A percentile compares a stretch with the other conserved stretches of the same genome.
Evolutionary conservation across 2,797 vertebrate species (phyloP).

Genomic region (Pogonophryne albipinna): DNA sequence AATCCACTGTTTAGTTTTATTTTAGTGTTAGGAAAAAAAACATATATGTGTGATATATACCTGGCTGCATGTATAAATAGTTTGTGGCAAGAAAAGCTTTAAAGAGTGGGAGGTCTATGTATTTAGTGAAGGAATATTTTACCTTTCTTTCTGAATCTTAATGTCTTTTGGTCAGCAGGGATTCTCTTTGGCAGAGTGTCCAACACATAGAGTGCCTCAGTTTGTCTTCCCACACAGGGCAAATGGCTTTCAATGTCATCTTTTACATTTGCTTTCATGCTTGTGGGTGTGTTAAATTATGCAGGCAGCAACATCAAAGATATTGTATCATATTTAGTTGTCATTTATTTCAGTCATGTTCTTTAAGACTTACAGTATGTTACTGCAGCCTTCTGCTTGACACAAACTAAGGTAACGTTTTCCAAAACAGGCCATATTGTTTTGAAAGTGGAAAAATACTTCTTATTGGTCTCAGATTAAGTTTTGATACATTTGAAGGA

Average conservation of each 20-base stretch:
- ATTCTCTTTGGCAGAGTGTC: conserved; percentile 60
- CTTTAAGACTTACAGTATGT: conserved; percentile 23
- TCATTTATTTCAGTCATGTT: conserved; percentile 42
- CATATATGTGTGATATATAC: neutral
- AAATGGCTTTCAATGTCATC: conserved; percentile 42
- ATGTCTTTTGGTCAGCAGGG: conserved; percentile 39
- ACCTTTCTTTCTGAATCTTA: conserved; percentile 46
- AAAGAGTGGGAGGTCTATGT: conserved; percentile 44
- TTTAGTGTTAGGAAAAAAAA: neutral
- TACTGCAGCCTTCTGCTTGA: conserved; percentile 26
- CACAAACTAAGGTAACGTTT: conserved; percentile 23
- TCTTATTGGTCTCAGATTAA: neutral
- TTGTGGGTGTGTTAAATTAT: conserved; percentile 25
- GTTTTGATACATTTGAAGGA: neutral
- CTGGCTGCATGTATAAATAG: neutral
- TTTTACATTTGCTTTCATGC: conserved; percentile 27
- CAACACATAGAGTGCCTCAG: conserved; percentile 37
- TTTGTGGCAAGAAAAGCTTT: conserved; percentile 26
- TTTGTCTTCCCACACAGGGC: conserved; percentile 48
- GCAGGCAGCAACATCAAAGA: conserved; percentile 61
- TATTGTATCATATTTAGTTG: conserved; percentile 33
- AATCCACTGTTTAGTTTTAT: neutral
- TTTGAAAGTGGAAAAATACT: neutral
- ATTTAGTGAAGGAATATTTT: conserved; percentile 40
- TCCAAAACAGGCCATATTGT: conserved; percentile 5